Base-by-base conservation (phyloP, 2,888 invertebrate genomes). In the Tipula lateralis region DNA sequence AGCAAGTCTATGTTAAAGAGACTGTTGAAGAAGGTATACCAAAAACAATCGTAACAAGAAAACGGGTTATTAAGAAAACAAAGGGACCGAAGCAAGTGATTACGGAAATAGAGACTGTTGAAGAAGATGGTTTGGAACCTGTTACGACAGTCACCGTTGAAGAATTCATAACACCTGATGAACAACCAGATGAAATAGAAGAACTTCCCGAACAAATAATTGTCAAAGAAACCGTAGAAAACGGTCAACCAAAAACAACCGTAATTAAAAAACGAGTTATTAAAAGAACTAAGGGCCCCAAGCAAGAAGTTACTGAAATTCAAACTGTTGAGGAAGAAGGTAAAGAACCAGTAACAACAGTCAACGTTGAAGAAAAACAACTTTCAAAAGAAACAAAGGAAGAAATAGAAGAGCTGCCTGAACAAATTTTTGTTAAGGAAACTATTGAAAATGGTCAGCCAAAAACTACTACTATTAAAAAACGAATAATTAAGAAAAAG, bases 401-500 rank as follows among this genome's bases (percentile, higher is more conserved):
- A 83, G 85, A 87, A 84, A 85, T 87, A 24, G 87, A 89, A 85
- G 89, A 90, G 87, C 80, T 89, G 50, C 89, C 88, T 4, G 89
- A 90, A 87, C 88, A 88, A 85, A 87, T 89, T 6, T 88, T 88
- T 12, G 87, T 88, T 0, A 87, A 88, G 44, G 88, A 89, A 84
- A 84, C 88, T 29, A 87, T 87, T 24, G 86, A 88, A 84, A 86
- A 88, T 30, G 89, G 89, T 29, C 86, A 85, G 34, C 85, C 87
- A 84, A 87, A 90, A 87, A 87, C 89, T 86, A 87, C 89, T 84
- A 88, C 88, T 36, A 88, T 89, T 12, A 91, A 90, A 84, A 91
- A 89, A 84, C 88, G 91, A 32, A 87, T 89, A 0, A 89, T 91
- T 50, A 91, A 89, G 85, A 91, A 91, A 86, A 89, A 89, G 0